These are phyloP conservation scores for Neosalanx taihuensis DNA, from an alignment of 2,797 vertebrate genomes.

Conservation along the genomic window DNA sequence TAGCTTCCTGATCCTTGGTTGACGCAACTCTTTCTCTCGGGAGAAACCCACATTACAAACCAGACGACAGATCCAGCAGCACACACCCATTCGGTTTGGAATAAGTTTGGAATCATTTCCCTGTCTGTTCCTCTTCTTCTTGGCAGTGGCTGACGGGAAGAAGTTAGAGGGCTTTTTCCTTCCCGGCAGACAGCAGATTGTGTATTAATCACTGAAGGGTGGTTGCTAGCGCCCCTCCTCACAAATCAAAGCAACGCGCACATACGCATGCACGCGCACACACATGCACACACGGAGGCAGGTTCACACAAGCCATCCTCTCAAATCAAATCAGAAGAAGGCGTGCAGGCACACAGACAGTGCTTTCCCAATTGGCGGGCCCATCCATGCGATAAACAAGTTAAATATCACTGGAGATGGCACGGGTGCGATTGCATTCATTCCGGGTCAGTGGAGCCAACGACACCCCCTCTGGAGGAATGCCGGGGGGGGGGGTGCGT, in stretches of 20 bases:
- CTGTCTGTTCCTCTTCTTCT: constrained; percentile 9
- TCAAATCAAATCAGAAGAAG: constrained; percentile 57
- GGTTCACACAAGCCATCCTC: constrained; percentile 47
- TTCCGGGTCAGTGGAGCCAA: constrained; percentile 63
- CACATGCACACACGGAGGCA: constrained; percentile 41
- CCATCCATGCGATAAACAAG: constrained; percentile 62
- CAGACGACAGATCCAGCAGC: not conserved
- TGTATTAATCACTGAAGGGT: constrained; percentile 51
- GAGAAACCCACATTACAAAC: not conserved
- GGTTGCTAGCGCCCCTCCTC: constrained; percentile 50
- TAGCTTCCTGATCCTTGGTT: too few relatives aligned
- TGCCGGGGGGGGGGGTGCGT: constrained; percentile 39
- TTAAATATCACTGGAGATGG: constrained; percentile 73
- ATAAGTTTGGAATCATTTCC: constrained; percentile 22
- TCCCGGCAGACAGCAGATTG: constrained; percentile 44
- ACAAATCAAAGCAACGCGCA: constrained; percentile 55
- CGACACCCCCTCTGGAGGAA: constrained; percentile 62
- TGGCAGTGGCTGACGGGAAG: constrained; percentile 10
- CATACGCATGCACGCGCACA: constrained; percentile 22
- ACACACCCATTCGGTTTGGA: constrained; percentile 8
- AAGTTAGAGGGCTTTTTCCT: constrained; percentile 13
- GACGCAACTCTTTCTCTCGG: not conserved
- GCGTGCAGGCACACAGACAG: constrained; percentile 40
- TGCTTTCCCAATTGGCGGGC: constrained; percentile 55
- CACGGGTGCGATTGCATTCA: constrained; percentile 66